Conservation (phyloP, 2,888 invertebrate genomes). For the Hipparchia sbordonii region DNA sequence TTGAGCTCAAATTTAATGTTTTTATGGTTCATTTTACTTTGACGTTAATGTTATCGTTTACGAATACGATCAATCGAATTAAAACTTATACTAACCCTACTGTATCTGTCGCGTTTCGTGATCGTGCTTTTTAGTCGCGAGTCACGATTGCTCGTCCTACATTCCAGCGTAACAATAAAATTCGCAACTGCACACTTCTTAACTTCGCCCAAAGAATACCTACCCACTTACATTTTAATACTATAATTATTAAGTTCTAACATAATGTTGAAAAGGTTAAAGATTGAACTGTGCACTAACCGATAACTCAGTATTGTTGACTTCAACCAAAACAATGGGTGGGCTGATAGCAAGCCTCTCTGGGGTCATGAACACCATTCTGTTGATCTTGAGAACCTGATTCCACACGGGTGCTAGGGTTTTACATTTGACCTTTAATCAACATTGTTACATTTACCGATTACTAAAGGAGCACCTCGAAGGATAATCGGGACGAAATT, state of each 20-base stretch:
- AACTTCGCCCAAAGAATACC: background rate
- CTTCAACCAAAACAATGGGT: slow-evolving; percentile 69
- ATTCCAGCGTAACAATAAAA: no score
- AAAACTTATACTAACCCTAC: no score
- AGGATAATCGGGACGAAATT: no score
- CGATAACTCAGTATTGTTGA: slow-evolving; percentile 61
- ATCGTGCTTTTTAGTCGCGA: no score
- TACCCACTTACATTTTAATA: background rate
- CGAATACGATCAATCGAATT: no score
- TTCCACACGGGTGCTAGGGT: slow-evolving; percentile 60
- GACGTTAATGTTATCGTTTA: no score
- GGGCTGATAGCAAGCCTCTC: slow-evolving; percentile 58
- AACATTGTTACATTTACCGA: background rate
- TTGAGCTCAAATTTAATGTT: no score
- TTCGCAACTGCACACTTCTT: no score
- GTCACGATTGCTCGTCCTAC: no score
- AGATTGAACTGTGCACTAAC: slow-evolving; percentile 45
- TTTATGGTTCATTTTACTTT: no score
- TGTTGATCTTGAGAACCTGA: slow-evolving; percentile 59
- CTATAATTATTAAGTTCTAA: background rate
- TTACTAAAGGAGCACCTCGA: no score
- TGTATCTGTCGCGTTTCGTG: no score
- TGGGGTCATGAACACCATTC: slow-evolving; percentile 50
- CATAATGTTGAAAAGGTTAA: slow-evolving; percentile 12
- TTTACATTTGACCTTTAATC: slow-evolving; percentile 49